Percentiles rank a stretch among this genome's conserved stretches.
These are phyloP conservation scores for Catharus fuscescens DNA, from an alignment of 2,113 vertebrate genomes.

Conservation along the genomic window DNA sequence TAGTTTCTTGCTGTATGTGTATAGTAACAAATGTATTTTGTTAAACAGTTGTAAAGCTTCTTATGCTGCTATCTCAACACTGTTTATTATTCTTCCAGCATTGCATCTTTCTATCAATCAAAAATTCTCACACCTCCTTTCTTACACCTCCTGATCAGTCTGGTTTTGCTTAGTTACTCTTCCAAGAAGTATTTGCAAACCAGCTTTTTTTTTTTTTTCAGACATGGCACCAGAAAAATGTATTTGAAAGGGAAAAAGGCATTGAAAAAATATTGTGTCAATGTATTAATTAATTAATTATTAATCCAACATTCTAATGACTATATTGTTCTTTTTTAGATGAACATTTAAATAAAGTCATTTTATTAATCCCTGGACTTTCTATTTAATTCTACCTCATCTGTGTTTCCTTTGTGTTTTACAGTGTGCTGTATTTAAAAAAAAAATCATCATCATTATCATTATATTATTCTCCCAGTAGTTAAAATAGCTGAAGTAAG, in stretches of 20 bases:
- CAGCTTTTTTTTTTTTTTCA: background rate
- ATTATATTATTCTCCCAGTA: background rate
- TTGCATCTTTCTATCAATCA: constrained; percentile 6
- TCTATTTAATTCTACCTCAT: background rate
- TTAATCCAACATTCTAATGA: background rate
- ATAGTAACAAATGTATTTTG: constrained; percentile 43
- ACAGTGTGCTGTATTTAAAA: background rate
- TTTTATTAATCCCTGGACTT: background rate
- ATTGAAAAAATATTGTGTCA: background rate
- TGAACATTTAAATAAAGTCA: background rate
- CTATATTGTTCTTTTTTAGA: background rate
- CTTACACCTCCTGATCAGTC: constrained; percentile 3
- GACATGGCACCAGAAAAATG: background rate
- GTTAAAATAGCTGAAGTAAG: background rate
- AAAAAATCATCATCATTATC: background rate
- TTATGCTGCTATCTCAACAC: constrained; percentile 47
- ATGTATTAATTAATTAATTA: background rate
- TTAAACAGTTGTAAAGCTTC: constrained; percentile 60
- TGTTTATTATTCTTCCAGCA: constrained; percentile 43
- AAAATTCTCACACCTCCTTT: background rate
- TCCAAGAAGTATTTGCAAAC: background rate
- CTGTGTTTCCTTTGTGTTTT: background rate
- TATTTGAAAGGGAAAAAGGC: background rate
- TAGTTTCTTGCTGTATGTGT: constrained; percentile 22
- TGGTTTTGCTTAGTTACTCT: constrained; percentile 25